phyloP scores from a whole-genome alignment of 2,113 vertebrate species.

The Lynx canadensis region DNA sequence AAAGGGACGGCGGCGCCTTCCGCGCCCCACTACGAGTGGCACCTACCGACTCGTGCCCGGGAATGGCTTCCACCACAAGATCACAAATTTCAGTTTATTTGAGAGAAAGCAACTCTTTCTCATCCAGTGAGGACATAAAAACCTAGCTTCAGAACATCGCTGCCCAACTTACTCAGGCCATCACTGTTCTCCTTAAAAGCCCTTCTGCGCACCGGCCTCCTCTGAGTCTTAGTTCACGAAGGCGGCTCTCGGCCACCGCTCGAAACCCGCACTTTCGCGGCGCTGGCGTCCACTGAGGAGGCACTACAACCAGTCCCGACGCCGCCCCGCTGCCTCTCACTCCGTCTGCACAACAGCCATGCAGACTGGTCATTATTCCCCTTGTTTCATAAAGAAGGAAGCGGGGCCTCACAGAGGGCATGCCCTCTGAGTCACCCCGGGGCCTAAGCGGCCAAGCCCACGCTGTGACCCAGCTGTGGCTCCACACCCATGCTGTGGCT shows the following conservation, averaged over 20 bases:
- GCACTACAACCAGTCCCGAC: neutral
- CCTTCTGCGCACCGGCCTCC: neutral
- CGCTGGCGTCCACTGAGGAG: neutral
- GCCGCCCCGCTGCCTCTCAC: neutral
- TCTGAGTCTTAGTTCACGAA: neutral
- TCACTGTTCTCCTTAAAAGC: neutral
- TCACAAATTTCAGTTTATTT: neutral
- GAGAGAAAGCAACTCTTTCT: neutral
- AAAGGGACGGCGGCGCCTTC: no score
- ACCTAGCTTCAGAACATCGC: neutral
- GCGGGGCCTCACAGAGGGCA: neutral
- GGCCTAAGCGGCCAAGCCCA: neutral
- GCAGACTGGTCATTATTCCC: neutral
- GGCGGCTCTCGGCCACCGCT: neutral
- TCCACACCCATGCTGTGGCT: neutral
- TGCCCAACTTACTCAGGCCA: neutral
- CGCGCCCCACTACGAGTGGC: accelerated
- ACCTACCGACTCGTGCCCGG: neutral
- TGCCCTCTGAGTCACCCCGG: neutral
- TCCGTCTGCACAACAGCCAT: neutral
- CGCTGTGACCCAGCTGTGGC: neutral
- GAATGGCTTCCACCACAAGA: neutral
- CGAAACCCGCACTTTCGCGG: neutral
- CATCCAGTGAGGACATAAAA: neutral
- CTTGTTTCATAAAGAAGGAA: neutral